These are phyloP conservation scores for Temnothorax curvispinosus DNA, from an alignment of 1,140 invertebrate genomes.

Conservation along the genomic window DNA sequence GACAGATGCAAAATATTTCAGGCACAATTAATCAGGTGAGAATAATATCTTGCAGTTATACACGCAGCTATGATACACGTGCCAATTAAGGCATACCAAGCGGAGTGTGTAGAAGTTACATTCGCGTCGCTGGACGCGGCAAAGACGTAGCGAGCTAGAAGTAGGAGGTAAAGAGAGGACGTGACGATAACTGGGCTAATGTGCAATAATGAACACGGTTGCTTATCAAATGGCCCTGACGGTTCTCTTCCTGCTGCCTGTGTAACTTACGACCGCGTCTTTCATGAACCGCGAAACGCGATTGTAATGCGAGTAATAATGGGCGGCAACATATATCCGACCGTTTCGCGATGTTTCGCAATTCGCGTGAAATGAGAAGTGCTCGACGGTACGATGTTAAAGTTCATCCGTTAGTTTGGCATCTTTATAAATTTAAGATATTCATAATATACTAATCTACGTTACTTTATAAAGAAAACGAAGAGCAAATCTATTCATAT, in stretches of 20 bases:
- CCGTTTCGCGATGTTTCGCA: conserved; percentile 59
- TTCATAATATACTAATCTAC: neutral
- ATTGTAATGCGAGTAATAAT: conserved; percentile 64
- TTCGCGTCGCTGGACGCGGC: conserved; percentile 20
- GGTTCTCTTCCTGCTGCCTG: conserved; percentile 74
- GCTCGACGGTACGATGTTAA: neutral
- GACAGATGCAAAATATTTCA: neutral
- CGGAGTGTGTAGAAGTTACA: conserved; percentile 50
- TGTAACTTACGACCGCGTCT: conserved; percentile 60
- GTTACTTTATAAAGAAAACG: neutral
- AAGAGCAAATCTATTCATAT: neutral
- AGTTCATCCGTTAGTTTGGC: neutral
- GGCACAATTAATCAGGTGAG: conserved; percentile 1
- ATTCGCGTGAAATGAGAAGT: neutral
- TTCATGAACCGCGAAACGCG: conserved; percentile 69
- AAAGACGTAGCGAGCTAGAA: conserved; percentile 37
- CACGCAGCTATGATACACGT: conserved; percentile 16
- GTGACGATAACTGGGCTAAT: conserved; percentile 77
- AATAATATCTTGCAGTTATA: conserved; percentile 20
- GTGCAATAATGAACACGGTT: conserved; percentile 75
- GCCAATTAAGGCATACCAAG: conserved; percentile 42
- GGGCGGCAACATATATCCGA: conserved; percentile 25
- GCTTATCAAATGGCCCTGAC: conserved; percentile 77
- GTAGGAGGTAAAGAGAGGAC: conserved; percentile 64
- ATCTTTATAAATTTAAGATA: neutral